These are phyloP conservation scores for Phataginus tetradactyla DNA, from an alignment of 2,797 vertebrate genomes.

Conservation along the genomic window DNA sequence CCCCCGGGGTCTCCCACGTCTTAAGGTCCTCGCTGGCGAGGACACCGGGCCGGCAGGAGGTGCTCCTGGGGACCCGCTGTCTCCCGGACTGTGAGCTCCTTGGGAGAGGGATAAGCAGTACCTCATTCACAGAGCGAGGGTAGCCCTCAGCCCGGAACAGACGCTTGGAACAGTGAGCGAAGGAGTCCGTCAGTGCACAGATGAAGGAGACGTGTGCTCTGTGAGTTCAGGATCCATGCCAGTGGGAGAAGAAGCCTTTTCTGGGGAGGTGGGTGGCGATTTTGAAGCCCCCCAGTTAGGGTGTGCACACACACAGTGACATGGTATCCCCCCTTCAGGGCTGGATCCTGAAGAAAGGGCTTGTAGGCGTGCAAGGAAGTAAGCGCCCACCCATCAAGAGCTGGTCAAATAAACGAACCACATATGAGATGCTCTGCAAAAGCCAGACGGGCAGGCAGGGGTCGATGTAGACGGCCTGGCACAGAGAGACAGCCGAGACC, in stretches of 20 bases:
- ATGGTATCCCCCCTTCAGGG: rapidly evolving
- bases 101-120: neutral
- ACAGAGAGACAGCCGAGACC: rapidly evolving
- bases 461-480: rapidly evolving
- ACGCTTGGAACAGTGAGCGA: rapidly evolving
- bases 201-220: rapidly evolving
- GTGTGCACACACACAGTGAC: rapidly evolving
- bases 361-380: rapidly evolving
- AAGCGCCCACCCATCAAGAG: rapidly evolving
- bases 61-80: neutral
- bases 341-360: neutral
- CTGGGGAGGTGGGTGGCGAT: rapidly evolving
- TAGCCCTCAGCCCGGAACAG: too few relatives aligned
- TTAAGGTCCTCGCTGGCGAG: too few relatives aligned
- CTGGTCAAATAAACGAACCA: neutral
- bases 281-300: rapidly evolving
- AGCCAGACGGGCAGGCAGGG: neutral
- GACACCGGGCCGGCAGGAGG: neutral
- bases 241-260: neutral
- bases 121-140: neutral
- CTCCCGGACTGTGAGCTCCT: neutral
- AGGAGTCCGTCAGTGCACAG: rapidly evolving
- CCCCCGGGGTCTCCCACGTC: too few relatives aligned
- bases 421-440: rapidly evolving
- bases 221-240: rapidly evolving